These are phyloP conservation scores for Cyprinodon variegatus DNA, from an alignment of 2,113 vertebrate species.

Conservation along the genomic window DNA sequence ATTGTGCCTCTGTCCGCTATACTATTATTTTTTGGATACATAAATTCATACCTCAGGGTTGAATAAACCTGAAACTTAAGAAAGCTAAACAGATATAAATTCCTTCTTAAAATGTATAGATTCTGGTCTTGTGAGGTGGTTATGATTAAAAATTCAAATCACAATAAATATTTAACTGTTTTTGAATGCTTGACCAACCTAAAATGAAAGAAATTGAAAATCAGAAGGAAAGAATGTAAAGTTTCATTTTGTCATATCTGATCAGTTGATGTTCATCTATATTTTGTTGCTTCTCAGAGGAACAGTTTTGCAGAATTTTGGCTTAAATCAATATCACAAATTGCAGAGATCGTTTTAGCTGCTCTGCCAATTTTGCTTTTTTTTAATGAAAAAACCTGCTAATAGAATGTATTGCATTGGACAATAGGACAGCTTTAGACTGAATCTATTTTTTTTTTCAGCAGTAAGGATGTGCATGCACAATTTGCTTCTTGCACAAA, in stretches of 20 bases:
- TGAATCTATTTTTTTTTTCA: background rate
- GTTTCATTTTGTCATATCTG: background rate
- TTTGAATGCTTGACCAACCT: background rate
- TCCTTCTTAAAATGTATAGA: too few relatives aligned
- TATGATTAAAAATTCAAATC: background rate
- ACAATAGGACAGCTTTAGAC: background rate
- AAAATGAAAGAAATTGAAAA: background rate
- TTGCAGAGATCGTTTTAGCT: background rate
- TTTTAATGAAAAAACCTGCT: background rate
- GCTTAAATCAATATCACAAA: background rate
- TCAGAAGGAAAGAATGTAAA: background rate
- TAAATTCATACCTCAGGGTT: background rate
- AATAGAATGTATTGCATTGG: background rate
- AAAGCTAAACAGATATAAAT: too few relatives aligned
- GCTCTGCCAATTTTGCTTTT: background rate
- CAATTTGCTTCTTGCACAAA: background rate
- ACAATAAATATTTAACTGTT: background rate
- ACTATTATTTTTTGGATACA: background rate
- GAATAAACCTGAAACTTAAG: too few relatives aligned
- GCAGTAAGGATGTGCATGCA: background rate
- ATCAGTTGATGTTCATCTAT: background rate
- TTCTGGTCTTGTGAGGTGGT: too few relatives aligned
- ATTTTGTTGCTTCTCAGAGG: background rate
- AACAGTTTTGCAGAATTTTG: background rate
- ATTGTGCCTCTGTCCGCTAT: background rate